These are phyloP conservation scores for Zelleria hepariella DNA, from an alignment of 2,888 invertebrate species.

Conservation along the genomic window DNA sequence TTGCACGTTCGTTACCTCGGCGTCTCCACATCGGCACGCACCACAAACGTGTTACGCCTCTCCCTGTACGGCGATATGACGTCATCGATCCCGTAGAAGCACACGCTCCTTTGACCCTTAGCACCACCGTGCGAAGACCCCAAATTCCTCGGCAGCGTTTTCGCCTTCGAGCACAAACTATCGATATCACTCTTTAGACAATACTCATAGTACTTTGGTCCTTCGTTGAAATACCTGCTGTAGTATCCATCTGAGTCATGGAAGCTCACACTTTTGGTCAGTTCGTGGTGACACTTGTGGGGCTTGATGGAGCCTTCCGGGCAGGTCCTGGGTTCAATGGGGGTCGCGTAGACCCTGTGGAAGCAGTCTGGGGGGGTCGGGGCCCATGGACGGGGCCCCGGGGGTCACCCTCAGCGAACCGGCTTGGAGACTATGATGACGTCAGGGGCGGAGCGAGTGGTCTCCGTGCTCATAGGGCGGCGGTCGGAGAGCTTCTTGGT, in stretches of 20 bases:
- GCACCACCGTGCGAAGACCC: slow-evolving; percentile 34
- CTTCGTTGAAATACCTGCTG: slow-evolving; percentile 53
- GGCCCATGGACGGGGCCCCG: slow-evolving; percentile 66
- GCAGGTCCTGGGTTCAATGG: slow-evolving; percentile 37
- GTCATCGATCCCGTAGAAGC: slow-evolving; percentile 46
- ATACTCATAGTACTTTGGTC: slow-evolving; percentile 51
- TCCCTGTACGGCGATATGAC: slow-evolving; percentile 22
- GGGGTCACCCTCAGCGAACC: slow-evolving; percentile 67
- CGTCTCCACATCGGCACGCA: slow-evolving; percentile 52
- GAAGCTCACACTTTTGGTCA: slow-evolving; percentile 45
- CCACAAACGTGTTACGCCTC: slow-evolving; percentile 36
- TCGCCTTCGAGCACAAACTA: slow-evolving; percentile 28
- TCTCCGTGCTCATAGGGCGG: slow-evolving; percentile 84
- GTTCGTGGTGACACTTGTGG: slow-evolving; percentile 27
- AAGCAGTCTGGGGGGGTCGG: slow-evolving; percentile 48
- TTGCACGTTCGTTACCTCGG: slow-evolving; percentile 49
- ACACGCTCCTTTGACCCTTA: slow-evolving; percentile 39
- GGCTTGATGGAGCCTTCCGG: slow-evolving; percentile 49
- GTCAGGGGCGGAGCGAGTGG: slow-evolving; percentile 91
- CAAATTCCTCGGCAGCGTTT: slow-evolving; percentile 53
- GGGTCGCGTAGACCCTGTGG: slow-evolving; percentile 25
- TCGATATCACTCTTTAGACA: slow-evolving; percentile 58
- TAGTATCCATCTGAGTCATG: slow-evolving; percentile 52
- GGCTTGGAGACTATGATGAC: slow-evolving; percentile 80
- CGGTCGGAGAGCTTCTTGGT: slow-evolving; percentile 54